Evolutionary conservation across 2,113 vertebrate genomes (phyloP), one percentile per base, ranked within the genome.

Genomic region (Haemorhous mexicanus): DNA sequence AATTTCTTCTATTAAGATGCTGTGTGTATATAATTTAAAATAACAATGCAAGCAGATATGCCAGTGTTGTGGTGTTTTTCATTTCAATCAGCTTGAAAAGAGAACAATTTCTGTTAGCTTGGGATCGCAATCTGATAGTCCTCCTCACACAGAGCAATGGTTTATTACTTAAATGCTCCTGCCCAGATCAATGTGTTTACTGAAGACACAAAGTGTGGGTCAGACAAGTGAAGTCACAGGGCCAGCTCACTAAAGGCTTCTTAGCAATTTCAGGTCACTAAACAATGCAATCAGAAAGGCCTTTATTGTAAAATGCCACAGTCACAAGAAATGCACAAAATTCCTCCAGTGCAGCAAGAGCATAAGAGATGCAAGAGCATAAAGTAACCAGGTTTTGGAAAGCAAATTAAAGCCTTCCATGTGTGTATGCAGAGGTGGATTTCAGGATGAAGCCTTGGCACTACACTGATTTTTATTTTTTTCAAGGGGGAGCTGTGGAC

Each of bases 21-120:
- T 82, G 23, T 92, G 83, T 96, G 94, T 91, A 83, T 95, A 84
- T 96, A 96, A 94, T 97, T 98, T 96, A 93, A 81, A 93, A 93
- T 93, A 98, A 97, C 92, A 97, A 80, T 84, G 93, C 73, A 96
- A 86, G 79, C 76, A 74, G 83, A 53, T 93, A 66, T 37, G 10
- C 67, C 16, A 9, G 41, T 24, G 16, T 76, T 82, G 66, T 39
- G 37, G 46, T 87, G 37, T 8, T 90, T 95, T 84, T 56, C 55
- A 59, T 89, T 91, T 85, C 72, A 49, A 84, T 66, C 62, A 61
- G 44, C 52, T 83, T 37, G 53, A 83, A 94, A 69, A 47, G 23
- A 72, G 70, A 84, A 56, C 28, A 63, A 17, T 84, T 90, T 88
- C 49, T 70, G 11, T 74, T 75, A 90, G 12, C 23, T 84, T 16